These are phyloP conservation scores for Venusia cambrica DNA, from an alignment of 2,888 invertebrate species.

Conservation along the genomic window DNA sequence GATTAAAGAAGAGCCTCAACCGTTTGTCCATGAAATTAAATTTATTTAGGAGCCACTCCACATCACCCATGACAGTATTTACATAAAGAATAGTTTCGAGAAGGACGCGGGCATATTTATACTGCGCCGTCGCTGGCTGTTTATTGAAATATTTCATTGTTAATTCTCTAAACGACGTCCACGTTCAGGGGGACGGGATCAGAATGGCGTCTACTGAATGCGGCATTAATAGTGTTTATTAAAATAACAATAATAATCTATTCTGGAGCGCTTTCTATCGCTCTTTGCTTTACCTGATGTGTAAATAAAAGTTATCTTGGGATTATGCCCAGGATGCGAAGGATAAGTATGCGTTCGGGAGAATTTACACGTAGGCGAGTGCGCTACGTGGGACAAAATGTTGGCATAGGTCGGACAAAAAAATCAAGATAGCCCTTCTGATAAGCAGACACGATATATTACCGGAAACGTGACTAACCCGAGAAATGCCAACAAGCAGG, in stretches of 20 bases:
- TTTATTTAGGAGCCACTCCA: conserved; percentile 73
- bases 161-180: conserved; percentile 67
- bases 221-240: conserved; percentile 71
- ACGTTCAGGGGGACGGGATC: conserved; percentile 57
- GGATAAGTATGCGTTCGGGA: conserved; percentile 56
- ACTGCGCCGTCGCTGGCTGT: conserved; percentile 59
- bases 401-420: conserved; percentile 66
- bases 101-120: conserved; percentile 71
- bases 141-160: conserved; percentile 80
- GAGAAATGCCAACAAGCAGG: conserved; percentile 24
- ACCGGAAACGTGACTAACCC: conserved; percentile 45
- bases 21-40: conserved; percentile 70
- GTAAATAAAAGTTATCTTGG: conserved; percentile 45
- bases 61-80: conserved; percentile 68
- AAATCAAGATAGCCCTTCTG: conserved; percentile 52
- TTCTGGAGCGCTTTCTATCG: conserved; percentile 41
- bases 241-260: conserved; percentile 61
- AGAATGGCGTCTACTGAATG: conserved; percentile 57
- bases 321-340: conserved; percentile 50
- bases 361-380: conserved; percentile 64
- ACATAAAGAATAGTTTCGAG: conserved; percentile 73
- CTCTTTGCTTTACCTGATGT: conserved; percentile 44
- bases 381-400: conserved; percentile 51
- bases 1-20: conserved; percentile 59
- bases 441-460: conserved; percentile 53